These are phyloP conservation scores for Netelia fuscicornis DNA, from an alignment of 2,888 invertebrate genomes.

Conservation along the genomic window DNA sequence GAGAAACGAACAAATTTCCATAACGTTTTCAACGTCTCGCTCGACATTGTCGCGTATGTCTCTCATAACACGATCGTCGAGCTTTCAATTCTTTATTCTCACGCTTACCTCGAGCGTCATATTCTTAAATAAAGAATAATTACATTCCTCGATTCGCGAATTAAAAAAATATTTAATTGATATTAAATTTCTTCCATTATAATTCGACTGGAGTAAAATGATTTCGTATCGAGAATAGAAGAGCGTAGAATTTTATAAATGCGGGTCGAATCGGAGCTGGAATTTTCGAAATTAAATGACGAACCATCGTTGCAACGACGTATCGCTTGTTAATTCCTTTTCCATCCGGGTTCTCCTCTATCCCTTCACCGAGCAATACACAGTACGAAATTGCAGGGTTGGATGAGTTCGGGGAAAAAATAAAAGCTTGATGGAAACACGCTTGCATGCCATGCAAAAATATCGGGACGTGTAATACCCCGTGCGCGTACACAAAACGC, in stretches of 20 bases:
- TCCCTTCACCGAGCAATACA: too few species aligned
- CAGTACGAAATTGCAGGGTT: not conserved
- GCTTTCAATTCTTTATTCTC: too few species aligned
- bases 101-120: too few species aligned
- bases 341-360: too few species aligned
- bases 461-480: constrained; percentile 21
- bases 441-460: constrained; percentile 36
- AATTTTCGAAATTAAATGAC: not conserved
- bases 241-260: not conserved
- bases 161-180: not conserved
- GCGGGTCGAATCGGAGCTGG: not conserved
- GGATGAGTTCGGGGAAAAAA: not conserved
- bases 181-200: not conserved
- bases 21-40: not conserved
- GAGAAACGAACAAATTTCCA: constrained; percentile 21
- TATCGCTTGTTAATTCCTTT: too few species aligned
- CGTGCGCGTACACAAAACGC: not conserved
- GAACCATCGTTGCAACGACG: not conserved
- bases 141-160: not conserved
- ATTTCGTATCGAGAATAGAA: not conserved
- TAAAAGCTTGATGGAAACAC: constrained; percentile 2
- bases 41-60: not conserved
- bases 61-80: not conserved
- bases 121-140: too few species aligned
- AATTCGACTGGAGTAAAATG: too few species aligned